phyloP scores from a whole-genome alignment of 2,888 invertebrate species.

The Meiosimyza decipiens region DNA sequence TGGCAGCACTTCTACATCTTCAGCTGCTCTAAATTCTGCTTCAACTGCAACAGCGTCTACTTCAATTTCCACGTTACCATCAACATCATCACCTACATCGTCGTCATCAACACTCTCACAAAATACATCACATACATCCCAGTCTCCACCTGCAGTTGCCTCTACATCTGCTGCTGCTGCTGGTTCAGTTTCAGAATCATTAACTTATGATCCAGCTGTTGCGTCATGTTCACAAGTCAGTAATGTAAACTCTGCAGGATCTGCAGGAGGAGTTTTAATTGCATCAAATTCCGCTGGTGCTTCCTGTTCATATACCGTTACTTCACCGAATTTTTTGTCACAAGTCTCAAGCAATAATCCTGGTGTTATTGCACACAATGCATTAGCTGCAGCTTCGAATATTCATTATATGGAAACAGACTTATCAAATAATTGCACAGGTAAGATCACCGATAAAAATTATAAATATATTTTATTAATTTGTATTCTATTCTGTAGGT shows the following conservation, averaged over 20 bases:
- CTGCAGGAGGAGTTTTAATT: background rate
- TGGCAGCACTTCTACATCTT: slow-evolving; percentile 48
- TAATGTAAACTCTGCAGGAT: background rate
- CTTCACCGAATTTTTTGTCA: slow-evolving; percentile 21
- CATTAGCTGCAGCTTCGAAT: slow-evolving; percentile 1
- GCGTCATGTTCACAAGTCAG: slow-evolving; percentile 25
- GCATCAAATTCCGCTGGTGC: slow-evolving; percentile 24
- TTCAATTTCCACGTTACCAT: slow-evolving; percentile 36
- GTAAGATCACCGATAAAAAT: background rate
- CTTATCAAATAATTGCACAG: slow-evolving; percentile 25
- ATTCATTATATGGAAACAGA: slow-evolving; percentile 23
- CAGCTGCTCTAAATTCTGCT: slow-evolving; percentile 19
- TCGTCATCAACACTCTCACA: slow-evolving; percentile 31
- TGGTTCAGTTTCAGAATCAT: slow-evolving; percentile 29
- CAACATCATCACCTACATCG: slow-evolving; percentile 43
- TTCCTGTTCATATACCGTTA: slow-evolving; percentile 31
- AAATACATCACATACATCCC: slow-evolving; percentile 36
- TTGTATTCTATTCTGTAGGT: slow-evolving; percentile 5
- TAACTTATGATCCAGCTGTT: slow-evolving; percentile 22
- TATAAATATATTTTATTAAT: background rate
- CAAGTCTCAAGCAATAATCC: slow-evolving; percentile 2
- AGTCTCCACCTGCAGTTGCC: slow-evolving; percentile 35
- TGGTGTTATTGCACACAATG: slow-evolving; percentile 9
- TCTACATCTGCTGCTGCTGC: slow-evolving; percentile 44
- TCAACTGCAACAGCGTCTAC: slow-evolving; percentile 42